Conservation (phyloP, 2,888 invertebrate genomes). For the Stomorhina lunata region DNA sequence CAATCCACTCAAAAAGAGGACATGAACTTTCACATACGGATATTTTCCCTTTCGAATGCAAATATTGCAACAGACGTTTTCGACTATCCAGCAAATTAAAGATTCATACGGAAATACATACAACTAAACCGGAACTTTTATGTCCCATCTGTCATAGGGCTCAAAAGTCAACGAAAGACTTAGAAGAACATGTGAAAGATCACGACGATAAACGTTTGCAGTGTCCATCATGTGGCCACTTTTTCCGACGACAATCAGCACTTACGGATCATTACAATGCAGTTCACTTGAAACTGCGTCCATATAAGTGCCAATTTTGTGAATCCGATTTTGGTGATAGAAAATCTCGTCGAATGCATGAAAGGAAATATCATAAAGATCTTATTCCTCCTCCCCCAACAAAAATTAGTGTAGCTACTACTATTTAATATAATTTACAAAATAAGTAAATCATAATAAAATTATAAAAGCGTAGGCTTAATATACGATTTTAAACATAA, state of each 20-base stretch:
- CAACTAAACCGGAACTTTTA: constrained; percentile 49
- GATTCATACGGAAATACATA: constrained; percentile 59
- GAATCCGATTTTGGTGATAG: constrained; percentile 55
- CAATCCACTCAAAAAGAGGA: constrained; percentile 36
- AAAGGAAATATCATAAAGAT: constrained; percentile 1
- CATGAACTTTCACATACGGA: constrained; percentile 61
- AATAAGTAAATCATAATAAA: too few species aligned
- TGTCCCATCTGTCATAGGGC: constrained; percentile 61
- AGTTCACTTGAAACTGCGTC: constrained; percentile 52
- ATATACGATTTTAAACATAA: too few species aligned
- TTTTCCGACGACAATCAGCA: constrained; percentile 53
- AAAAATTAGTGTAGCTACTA: too few species aligned
- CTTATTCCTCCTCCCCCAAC: too few species aligned
- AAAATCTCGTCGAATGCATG: constrained; percentile 52
- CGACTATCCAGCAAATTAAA: constrained; percentile 49
- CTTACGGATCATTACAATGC: constrained; percentile 59
- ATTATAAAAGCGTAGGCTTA: too few species aligned
- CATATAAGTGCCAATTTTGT: constrained; percentile 56
- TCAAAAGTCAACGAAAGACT: constrained; percentile 31
- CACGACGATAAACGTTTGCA: constrained; percentile 55
- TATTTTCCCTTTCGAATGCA: constrained; percentile 51
- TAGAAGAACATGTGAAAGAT: constrained; percentile 48
- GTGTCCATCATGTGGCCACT: constrained; percentile 54
- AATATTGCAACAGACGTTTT: constrained; percentile 50
- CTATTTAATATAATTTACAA: too few species aligned